Evolutionary conservation across 2,113 vertebrate species (phyloP).

Genomic region (Oryzias melastigma): DNA sequence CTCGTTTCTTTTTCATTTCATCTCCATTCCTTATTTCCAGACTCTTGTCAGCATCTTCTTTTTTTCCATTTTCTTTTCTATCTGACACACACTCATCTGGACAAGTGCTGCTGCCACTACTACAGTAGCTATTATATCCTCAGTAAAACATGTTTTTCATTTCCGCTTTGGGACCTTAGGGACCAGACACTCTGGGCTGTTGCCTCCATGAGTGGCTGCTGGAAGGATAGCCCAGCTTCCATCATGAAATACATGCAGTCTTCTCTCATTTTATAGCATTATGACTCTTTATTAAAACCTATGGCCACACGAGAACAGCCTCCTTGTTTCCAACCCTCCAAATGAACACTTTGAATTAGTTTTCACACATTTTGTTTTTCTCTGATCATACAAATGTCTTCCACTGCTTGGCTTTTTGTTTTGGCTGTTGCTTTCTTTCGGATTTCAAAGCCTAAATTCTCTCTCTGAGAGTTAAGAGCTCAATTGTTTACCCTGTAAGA

Average conservation of each 20-base stretch:
- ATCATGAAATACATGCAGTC: slow-evolving; percentile 19
- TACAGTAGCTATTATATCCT: slow-evolving; percentile 49
- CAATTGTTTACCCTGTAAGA: slow-evolving; percentile 43
- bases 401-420: slow-evolving; percentile 50
- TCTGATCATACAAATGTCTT: slow-evolving; percentile 23
- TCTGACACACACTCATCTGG: slow-evolving; percentile 17
- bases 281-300: slow-evolving; percentile 2
- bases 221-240: slow-evolving; percentile 32
- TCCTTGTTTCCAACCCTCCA: slow-evolving; percentile 15
- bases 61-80: background rate
- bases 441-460: slow-evolving; percentile 59
- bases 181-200: slow-evolving; percentile 33
- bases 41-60: slow-evolving; percentile 16
- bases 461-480: slow-evolving; percentile 43
- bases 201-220: slow-evolving; percentile 40
- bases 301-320: background rate
- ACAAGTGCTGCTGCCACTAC: slow-evolving; percentile 31
- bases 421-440: slow-evolving; percentile 53
- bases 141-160: slow-evolving; percentile 71
- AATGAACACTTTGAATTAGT: slow-evolving; percentile 37
- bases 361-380: slow-evolving; percentile 24
- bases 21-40: background rate
- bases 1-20: background rate
- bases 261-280: slow-evolving; percentile 21
- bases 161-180: slow-evolving; percentile 58